Evolutionary conservation across 2,888 invertebrate species (phyloP), one percentile per base, ranked within the genome.

Genomic region (Cephus pygmeus): DNA sequence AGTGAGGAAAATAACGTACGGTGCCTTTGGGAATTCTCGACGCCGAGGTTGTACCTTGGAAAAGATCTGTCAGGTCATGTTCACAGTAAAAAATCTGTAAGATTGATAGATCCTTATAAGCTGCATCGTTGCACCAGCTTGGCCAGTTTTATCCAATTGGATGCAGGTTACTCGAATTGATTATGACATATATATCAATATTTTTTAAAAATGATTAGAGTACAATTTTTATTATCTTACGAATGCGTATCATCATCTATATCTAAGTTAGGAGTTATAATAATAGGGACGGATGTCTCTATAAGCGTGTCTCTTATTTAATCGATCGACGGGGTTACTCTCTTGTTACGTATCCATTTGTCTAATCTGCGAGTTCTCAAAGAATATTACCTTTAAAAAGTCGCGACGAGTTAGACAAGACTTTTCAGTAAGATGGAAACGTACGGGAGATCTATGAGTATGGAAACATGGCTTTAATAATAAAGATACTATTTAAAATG

Each of bases 361-460:
- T 87, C 86, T 83, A 85, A 77, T 79, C 81, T 85, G 85, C 86
- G 78, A 88, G 85, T 86, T 84, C 77, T 80, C 84, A 83, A 86
- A 87, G 78, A 31, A 30, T 75, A 36, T 76, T 56, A 34, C 35
- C 82, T 87, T 87, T 82, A 82, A 85, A 85, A 83, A 85, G 82
- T 87, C 85, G 77, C 88, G 88, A 80, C 31, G 79, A 81, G 75
- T 78, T 82, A 87, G 86, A 86, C 87, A 73, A 56, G 56, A 56
- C 56, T 9, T 56, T 56, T 56, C 56, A 56, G 56, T 56, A 23
- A 56, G 56, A 56, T 56, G 56, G 23, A 56, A 56, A 56, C 56
- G 56, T 23, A 56, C 56, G 23, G 56, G 23, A 23, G 9, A 6
- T 56, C 9, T 56, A 56, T 9, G 56, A 56, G 23, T 23, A 40